Evolutionary conservation across 2,888 invertebrate species (phyloP).

Genomic region (Dynastes grantii): DNA sequence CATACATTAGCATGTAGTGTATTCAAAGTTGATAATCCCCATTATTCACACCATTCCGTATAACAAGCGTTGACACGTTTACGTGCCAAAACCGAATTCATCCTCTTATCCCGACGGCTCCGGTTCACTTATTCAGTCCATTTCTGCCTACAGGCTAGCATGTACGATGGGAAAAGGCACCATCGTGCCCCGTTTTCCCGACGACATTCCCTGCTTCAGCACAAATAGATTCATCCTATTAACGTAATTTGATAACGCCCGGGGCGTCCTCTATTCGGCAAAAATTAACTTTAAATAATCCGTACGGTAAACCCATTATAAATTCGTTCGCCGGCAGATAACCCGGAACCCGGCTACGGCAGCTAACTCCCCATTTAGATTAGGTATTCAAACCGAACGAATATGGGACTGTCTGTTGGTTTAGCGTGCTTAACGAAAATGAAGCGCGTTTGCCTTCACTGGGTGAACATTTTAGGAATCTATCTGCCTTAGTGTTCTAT

Average conservation of each 20-base stretch:
- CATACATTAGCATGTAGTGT: too few relatives aligned
- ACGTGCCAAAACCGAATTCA: not conserved
- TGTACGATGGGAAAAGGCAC: not conserved
- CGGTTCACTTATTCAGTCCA: constrained; percentile 14
- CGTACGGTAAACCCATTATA: constrained; percentile 22
- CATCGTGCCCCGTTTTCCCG: not conserved
- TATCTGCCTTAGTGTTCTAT: too few relatives aligned
- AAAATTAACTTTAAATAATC: constrained; percentile 46
- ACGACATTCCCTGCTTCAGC: constrained; percentile 34
- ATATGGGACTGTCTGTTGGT: constrained; percentile 1
- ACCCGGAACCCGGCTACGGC: not conserved
- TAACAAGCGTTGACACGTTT: not conserved
- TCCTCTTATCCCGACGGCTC: not conserved
- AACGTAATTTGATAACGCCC: constrained; percentile 37
- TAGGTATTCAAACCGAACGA: constrained; percentile 28
- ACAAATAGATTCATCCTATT: constrained; percentile 46
- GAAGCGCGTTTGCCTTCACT: not conserved
- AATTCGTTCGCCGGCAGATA: constrained; percentile 24
- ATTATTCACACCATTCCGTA: not conserved
- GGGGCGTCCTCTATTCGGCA: constrained; percentile 18
- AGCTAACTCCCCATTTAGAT: constrained; percentile 7
- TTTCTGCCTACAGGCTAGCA: not conserved
- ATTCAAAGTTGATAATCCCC: not conserved
- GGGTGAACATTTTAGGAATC: too few relatives aligned
- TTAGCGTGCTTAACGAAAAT: not conserved